Evolutionary conservation across 1,140 invertebrate genomes (phyloP).

Genomic region (Sycophaga agraensis): DNA sequence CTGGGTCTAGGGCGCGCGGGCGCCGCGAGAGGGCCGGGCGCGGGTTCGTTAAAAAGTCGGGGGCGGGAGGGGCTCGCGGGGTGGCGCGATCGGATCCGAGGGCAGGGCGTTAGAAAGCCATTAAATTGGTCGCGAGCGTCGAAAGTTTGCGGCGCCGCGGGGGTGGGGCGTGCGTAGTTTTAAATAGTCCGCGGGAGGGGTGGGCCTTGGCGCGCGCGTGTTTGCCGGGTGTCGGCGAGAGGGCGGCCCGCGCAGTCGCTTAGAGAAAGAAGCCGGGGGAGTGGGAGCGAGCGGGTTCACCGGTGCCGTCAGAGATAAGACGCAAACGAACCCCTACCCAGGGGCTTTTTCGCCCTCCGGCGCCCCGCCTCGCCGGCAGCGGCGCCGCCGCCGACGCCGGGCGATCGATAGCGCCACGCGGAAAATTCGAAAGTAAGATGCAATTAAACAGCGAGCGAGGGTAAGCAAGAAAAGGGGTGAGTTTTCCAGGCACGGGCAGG

Average conservation of each 20-base stretch:
- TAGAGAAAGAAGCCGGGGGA: slow-evolving; percentile 20
- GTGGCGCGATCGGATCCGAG: no score
- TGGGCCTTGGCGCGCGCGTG: no score
- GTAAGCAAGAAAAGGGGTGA: slow-evolving; percentile 61
- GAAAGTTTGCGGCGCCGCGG: not conserved
- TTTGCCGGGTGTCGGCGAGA: slow-evolving; percentile 21
- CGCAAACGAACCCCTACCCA: slow-evolving; percentile 51
- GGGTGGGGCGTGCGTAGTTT: slow-evolving; percentile 49
- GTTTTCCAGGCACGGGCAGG: slow-evolving; percentile 48
- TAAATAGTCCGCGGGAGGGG: slow-evolving; percentile 58
- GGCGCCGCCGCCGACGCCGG: slow-evolving; percentile 32
- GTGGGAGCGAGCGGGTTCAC: slow-evolving; percentile 17
- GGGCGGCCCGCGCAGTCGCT: slow-evolving; percentile 12
- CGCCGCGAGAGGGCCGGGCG: no score
- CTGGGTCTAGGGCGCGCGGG: no score
- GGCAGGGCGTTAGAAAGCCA: slow-evolving; percentile 20
- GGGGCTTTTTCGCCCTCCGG: slow-evolving; percentile 37
- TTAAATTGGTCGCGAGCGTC: slow-evolving; percentile 16
- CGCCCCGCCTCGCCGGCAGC: not conserved
- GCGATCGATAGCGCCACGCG: slow-evolving; percentile 60
- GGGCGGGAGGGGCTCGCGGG: no score
- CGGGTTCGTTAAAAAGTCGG: no score
- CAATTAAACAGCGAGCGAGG: slow-evolving; percentile 61
- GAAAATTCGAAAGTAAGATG: slow-evolving; percentile 62
- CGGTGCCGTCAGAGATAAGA: slow-evolving; percentile 56